Base-by-base conservation (phyloP, 2,888 invertebrate species). In the Odontocolon sp. region DNA sequence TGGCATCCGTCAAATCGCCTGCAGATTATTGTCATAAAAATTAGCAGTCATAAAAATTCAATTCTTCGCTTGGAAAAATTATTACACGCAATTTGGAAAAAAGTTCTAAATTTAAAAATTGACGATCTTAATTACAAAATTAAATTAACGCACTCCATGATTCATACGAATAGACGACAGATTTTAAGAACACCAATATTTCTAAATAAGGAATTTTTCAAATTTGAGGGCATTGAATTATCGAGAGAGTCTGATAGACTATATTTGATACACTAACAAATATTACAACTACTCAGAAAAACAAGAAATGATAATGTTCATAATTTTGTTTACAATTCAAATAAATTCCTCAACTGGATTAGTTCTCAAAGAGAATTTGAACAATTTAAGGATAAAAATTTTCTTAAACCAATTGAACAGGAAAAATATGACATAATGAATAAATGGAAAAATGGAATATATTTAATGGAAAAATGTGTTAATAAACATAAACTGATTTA, bases 1-100 rank as follows among this genome's bases (percentile, higher is more conserved):
- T 97, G 2, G 97, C 97, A 93, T 98, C 97, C 9, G 97, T 97
- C 71, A 98, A 91, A 90, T 98, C 98, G 40, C 94, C 94, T 93
- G 57, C n/a, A 59, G 66, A 8, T 50, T 33, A n/a, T n/a, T n/a
- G n/a, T n/a, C n/a, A n/a, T n/a, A n/a, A n/a, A n/a, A n/a, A n/a
- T n/a, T n/a, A n/a, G n/a, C n/a, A n/a, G n/a, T n/a, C n/a, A n/a
- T n/a, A n/a, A n/a, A n/a, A n/a, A n/a, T n/a, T n/a, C n/a, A n/a
- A n/a, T n/a, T n/a, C 5, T 11, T 38, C n/a, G 14, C n/a, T 38
- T 38, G 2, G 14, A 38, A 38, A 11, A 38, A 11, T 3, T 3
- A 2, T 6, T 33, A 5, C 38, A 38, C 5, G 14, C n/a, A 38
- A 1, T 5, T 1, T 2, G 14, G 1, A 8, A 11, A n/a, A 1